These are phyloP conservation scores for Tarsius wallacei DNA, from an alignment of 2,797 vertebrate genomes.

Conservation along the genomic window DNA sequence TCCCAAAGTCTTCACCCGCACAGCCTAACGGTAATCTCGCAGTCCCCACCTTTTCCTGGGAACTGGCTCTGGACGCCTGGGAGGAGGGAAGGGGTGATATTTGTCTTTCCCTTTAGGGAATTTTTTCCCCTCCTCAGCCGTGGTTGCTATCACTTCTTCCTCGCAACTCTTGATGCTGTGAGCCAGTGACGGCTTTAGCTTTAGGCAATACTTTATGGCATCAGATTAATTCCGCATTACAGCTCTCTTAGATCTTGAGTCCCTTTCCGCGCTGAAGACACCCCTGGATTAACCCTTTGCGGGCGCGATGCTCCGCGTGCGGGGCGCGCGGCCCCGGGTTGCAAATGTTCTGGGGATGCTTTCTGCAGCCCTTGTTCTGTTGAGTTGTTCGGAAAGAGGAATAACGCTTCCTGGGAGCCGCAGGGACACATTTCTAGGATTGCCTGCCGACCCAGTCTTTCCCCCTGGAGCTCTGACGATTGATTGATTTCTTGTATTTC, in stretches of 20 bases:
- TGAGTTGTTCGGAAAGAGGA: slow-evolving; percentile 58
- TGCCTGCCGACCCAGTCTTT: background rate
- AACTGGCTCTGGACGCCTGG: background rate
- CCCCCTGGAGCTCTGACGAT: background rate
- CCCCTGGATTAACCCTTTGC: slow-evolving; percentile 70
- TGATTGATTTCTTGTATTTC: slow-evolving; percentile 46
- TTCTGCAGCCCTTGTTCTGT: slow-evolving; percentile 27
- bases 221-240: slow-evolving; percentile 6
- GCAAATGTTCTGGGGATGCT: background rate
- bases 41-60: slow-evolving; percentile 46
- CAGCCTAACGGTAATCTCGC: slow-evolving; percentile 58
- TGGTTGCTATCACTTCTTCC: slow-evolving; percentile 83
- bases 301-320: background rate
- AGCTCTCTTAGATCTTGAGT: background rate
- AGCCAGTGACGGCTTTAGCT: slow-evolving; percentile 44
- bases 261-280: slow-evolving; percentile 31
- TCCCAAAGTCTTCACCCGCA: background rate
- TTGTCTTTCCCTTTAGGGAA: slow-evolving; percentile 84
- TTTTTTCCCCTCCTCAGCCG: slow-evolving; percentile 63
- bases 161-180: slow-evolving; percentile 13
- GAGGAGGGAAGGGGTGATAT: slow-evolving; percentile 68
- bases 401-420: slow-evolving; percentile 5
- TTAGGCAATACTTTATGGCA: background rate
- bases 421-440: background rate
- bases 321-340: background rate